These are phyloP conservation scores for Automeris io DNA, from an alignment of 2,888 invertebrate genomes.

Conservation along the genomic window DNA sequence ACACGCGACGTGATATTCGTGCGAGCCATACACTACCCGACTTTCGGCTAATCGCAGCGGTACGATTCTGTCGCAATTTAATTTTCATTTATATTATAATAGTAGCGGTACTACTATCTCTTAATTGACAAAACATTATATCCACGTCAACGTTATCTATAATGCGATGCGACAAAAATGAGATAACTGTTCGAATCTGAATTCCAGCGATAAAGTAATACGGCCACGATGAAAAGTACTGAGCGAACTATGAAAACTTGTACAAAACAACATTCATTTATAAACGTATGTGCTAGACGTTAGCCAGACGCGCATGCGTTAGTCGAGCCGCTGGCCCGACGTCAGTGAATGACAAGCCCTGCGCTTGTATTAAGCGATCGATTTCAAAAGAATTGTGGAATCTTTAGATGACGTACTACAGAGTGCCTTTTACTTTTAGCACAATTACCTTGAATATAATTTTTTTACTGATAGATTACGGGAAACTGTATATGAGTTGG, in stretches of 20 bases:
- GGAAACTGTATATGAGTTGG: background rate
- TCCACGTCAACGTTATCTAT: conserved; percentile 58
- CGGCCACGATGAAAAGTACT: conserved; percentile 60
- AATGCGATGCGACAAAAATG: conserved; percentile 69
- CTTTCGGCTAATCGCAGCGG: conserved; percentile 35
- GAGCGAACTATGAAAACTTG: conserved; percentile 51
- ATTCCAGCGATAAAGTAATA: conserved; percentile 54
- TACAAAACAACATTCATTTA: conserved; percentile 57
- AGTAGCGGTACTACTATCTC: conserved; percentile 54
- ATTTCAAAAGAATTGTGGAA: conserved; percentile 62
- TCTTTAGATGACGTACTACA: conserved; percentile 21
- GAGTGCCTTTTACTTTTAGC: conserved; percentile 26
- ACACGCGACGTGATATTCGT: conserved; percentile 38
- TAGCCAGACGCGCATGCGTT: conserved; percentile 74
- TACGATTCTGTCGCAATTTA: conserved; percentile 55
- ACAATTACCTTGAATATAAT: conserved; percentile 10
- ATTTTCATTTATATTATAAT: conserved; percentile 62
- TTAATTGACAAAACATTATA: conserved; percentile 65
- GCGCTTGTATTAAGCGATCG: conserved; percentile 67
- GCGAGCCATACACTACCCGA: conserved; percentile 40
- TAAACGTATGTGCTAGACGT: conserved; percentile 68
- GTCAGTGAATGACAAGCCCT: conserved; percentile 72
- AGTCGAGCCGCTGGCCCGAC: conserved; percentile 50
- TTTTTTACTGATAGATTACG: background rate
- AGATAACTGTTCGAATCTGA: conserved; percentile 56